phyloP scores from a whole-genome alignment of 2,797 vertebrate genomes.

The Tokudaia muenninki region DNA sequence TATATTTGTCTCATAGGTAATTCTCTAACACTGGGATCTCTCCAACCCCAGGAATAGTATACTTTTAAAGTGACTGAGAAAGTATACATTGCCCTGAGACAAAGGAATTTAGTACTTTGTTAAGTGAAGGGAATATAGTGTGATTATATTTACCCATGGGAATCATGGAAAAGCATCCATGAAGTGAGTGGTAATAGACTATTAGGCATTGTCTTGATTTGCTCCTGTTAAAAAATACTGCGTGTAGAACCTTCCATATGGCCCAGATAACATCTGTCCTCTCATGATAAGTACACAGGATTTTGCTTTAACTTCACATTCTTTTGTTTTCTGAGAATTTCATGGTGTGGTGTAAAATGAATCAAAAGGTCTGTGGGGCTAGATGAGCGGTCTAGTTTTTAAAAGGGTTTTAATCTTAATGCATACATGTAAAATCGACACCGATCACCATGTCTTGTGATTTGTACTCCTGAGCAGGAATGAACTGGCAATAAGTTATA shows the following conservation, averaged over 20 bases:
- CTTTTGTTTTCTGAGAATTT: neutral
- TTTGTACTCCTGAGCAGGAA: neutral
- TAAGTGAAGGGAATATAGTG: neutral
- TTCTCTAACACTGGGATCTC: neutral
- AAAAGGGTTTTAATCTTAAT: neutral
- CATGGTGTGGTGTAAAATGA: neutral
- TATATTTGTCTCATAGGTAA: neutral
- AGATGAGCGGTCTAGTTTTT: neutral
- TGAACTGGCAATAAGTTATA: neutral
- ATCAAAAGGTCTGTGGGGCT: neutral
- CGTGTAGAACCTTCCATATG: neutral
- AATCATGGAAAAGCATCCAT: neutral
- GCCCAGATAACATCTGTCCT: neutral
- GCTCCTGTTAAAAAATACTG: neutral
- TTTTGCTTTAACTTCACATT: neutral
- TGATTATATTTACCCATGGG: neutral
- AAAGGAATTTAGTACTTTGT: neutral
- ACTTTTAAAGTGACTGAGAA: neutral
- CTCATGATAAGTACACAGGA: neutral
- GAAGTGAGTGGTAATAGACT: neutral
- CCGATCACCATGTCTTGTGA: neutral
- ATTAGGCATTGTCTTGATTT: too few relatives aligned
- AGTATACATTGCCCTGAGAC: neutral
- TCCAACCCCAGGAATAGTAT: neutral
- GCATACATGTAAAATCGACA: neutral